Percentiles rank a stretch among this genome's conserved stretches.
Evolutionary conservation across 2,797 vertebrate genomes (phyloP).

Genomic region (Dendrocincla tyrannina): DNA sequence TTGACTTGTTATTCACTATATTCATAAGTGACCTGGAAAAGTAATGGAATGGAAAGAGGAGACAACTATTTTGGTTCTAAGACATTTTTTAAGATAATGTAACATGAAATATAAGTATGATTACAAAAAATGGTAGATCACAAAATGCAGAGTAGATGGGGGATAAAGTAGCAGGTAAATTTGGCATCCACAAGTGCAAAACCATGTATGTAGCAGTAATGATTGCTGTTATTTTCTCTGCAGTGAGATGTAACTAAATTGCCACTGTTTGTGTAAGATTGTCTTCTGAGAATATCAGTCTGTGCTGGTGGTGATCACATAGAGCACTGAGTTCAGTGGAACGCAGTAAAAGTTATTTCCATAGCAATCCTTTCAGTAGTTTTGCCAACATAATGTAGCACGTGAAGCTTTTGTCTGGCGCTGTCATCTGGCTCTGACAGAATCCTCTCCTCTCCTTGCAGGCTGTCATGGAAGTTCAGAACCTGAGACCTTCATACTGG

Average conservation of each 20-base stretch:
- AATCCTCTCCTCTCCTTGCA: conserved; percentile 64
- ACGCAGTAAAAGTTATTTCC: neutral
- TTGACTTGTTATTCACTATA: neutral
- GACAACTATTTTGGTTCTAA: neutral
- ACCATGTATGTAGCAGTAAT: accelerated
- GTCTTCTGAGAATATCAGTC: neutral
- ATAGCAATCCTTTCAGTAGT: neutral
- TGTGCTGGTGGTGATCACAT: neutral
- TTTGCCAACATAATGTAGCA: neutral
- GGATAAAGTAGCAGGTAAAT: neutral
- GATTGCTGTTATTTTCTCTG: neutral
- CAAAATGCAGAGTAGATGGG: neutral
- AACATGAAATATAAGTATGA: neutral
- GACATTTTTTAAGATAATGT: neutral
- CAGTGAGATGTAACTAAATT: neutral
- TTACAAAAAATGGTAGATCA: neutral
- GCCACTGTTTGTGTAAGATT: neutral
- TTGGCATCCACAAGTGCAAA: neutral
- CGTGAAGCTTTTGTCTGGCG: neutral
- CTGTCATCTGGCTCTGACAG: neutral
- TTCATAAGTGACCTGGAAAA: neutral
- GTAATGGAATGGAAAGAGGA: neutral
- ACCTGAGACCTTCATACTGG: conserved; percentile 96
- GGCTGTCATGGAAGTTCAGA: conserved; percentile 98
- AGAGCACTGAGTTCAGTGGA: neutral